Base-by-base conservation (phyloP, 2,113 vertebrate genomes). In the Lophotis ruficrista region DNA sequence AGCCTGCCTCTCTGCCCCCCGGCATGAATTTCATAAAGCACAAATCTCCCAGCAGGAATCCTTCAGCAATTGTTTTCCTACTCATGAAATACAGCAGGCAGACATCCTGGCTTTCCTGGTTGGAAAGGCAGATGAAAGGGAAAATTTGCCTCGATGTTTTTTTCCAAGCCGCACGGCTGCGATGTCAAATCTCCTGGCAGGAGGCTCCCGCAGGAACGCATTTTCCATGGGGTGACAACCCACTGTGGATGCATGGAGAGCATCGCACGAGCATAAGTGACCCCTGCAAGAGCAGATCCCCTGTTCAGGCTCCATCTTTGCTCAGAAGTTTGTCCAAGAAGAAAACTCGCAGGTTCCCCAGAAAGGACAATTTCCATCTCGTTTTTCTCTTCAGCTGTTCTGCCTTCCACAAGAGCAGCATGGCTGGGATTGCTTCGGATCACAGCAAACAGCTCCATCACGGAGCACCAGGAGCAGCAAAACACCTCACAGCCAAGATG, bases 11-110 rank as follows among this genome's bases (percentile, higher is more conserved):
- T 82, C 60, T 78, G 91, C 47, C 72, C 50, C 38, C 17, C 0
- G 3, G 86, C 89, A 68, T 19, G 33, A 94, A 87, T 80, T 80
- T 91, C 86, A 96, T 73, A 69, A 96, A 83, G 70, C 66, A 80
- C 69, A 58, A 73, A 80, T 64, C 85, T 89, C 89, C n/a, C 83
- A 62, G 65, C 12, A 15, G 65, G 79, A 79, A 54, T 58, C 60
- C 54, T 53, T 82, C 77, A 57, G 56, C 91, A 86, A 92, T 13
- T 75, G 90, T 86, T 95, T 97, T 92, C 54, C 61, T 66, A 2
- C 78, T 81, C 0, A 0, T 41, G 58, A 58, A 83, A 72, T n/a
- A 19, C 54, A 89, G 89, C 62, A 38, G 66, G 66, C 66, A 93
- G 27, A 31, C 4, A 0, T 19, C 28, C 37, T 18, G 58, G 7